phyloP scores from a whole-genome alignment of 2,113 vertebrate genomes.

The Cynoglossus semilaevis region DNA sequence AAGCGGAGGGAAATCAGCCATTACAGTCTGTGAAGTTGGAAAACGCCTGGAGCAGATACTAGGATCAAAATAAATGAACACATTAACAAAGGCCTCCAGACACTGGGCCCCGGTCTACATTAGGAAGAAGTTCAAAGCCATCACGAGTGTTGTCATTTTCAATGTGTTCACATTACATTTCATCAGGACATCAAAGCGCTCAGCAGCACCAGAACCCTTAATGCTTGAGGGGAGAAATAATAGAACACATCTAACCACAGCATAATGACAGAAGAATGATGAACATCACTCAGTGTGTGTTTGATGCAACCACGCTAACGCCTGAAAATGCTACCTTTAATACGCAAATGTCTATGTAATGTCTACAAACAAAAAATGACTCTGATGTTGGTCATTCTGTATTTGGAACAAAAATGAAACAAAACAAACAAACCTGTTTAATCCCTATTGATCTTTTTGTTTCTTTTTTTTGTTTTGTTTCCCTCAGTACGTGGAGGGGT shows the following conservation, averaged over 20 bases:
- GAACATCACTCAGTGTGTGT: slow-evolving; percentile 29
- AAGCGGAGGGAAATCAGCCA: slow-evolving; percentile 53
- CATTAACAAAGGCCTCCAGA: slow-evolving; percentile 48
- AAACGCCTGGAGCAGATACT: slow-evolving; percentile 57
- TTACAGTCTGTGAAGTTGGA: slow-evolving; percentile 55
- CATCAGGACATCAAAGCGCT: slow-evolving; percentile 62
- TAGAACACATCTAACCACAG: slow-evolving; percentile 13
- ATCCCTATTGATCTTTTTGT: no score
- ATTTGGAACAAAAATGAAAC: no score
- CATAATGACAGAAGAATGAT: background rate
- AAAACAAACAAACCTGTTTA: no score
- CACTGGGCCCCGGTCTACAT: slow-evolving; percentile 47
- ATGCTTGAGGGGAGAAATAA: slow-evolving; percentile 35
- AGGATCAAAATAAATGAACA: slow-evolving; percentile 64
- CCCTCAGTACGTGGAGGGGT: no score
- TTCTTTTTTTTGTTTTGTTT: no score
- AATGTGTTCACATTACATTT: slow-evolving; percentile 53
- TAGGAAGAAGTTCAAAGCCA: slow-evolving; percentile 62
- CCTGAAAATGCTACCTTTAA: slow-evolving; percentile 1
- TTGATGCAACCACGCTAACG: slow-evolving; percentile 3
- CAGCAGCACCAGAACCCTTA: slow-evolving; percentile 34
- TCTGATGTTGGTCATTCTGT: background rate
- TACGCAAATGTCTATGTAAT: background rate
- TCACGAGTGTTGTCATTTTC: slow-evolving; percentile 58
- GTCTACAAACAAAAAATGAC: background rate